These are phyloP conservation scores for Drosophila simulans DNA, from an alignment of 1,140 invertebrate species.

Conservation along the genomic window DNA sequence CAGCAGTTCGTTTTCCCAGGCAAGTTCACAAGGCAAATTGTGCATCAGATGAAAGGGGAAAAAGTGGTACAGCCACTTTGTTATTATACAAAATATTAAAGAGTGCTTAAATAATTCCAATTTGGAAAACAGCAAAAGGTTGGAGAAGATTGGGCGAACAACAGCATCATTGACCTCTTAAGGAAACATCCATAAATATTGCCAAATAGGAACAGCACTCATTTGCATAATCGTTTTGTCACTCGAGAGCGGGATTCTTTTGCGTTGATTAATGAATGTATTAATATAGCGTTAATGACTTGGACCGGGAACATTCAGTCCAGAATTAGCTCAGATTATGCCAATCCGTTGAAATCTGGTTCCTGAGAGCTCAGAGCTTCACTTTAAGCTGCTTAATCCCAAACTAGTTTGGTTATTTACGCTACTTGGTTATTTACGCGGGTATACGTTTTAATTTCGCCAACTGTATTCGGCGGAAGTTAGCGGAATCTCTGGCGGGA, in stretches of 20 bases:
- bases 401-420: slow-evolving; percentile 38
- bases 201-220: slow-evolving; percentile 2
- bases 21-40: slow-evolving; percentile 17
- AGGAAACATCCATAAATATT: slow-evolving; percentile 9
- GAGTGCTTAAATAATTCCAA: too few species aligned
- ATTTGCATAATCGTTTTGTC: slow-evolving; percentile 66
- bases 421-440: background rate
- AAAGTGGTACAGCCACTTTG: background rate
- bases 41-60: background rate
- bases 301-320: slow-evolving; percentile 38
- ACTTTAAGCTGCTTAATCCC: background rate
- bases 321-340: slow-evolving; percentile 39
- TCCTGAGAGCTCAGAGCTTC: slow-evolving; percentile 21
- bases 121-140: too few species aligned
- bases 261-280: slow-evolving; percentile 40
- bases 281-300: slow-evolving; percentile 55
- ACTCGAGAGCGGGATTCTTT: slow-evolving; percentile 20
- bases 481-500: too few species aligned
- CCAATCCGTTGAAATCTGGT: slow-evolving; percentile 27
- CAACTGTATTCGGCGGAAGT: slow-evolving; percentile 27
- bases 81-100: background rate
- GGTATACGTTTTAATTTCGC: slow-evolving; percentile 50
- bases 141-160: too few species aligned
- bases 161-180: background rate
- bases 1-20: slow-evolving; percentile 38